Evolutionary conservation across 2,113 vertebrate genomes (phyloP).

Genomic region (Mustela nigripes): DNA sequence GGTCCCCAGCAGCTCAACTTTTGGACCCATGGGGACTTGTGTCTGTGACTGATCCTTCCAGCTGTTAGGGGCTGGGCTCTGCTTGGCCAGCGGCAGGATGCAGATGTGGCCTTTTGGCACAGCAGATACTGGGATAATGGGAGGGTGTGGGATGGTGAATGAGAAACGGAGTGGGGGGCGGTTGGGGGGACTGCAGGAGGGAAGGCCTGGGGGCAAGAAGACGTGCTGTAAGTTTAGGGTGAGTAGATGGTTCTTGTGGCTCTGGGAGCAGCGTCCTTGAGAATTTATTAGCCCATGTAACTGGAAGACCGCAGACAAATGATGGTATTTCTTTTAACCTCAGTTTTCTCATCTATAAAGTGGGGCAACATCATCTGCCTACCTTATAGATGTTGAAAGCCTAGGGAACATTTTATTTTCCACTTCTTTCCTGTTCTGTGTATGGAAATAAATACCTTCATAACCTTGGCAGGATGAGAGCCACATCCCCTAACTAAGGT

Average conservation of each 20-base stretch:
- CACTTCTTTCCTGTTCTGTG: not conserved
- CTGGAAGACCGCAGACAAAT: not conserved
- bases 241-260: not conserved
- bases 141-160: not conserved
- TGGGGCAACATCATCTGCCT: not conserved
- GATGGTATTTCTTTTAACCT: not conserved
- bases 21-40: fast-evolving
- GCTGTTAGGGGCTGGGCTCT: not conserved
- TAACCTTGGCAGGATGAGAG: not conserved
- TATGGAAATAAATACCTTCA: not conserved
- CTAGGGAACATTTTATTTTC: not conserved
- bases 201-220: not conserved
- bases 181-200: not conserved
- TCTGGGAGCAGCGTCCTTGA: not conserved
- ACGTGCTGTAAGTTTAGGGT: not conserved
- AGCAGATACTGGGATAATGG: not conserved
- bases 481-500: not conserved
- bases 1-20: not conserved
- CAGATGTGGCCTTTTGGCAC: not conserved
- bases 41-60: not conserved
- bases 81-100: not conserved
- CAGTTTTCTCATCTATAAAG: constrained; percentile 41
- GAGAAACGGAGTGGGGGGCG: not conserved
- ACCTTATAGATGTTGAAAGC: not conserved
- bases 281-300: not conserved